Base-by-base conservation (phyloP, 2,888 invertebrate genomes). In the Lomographa bimaculata region DNA sequence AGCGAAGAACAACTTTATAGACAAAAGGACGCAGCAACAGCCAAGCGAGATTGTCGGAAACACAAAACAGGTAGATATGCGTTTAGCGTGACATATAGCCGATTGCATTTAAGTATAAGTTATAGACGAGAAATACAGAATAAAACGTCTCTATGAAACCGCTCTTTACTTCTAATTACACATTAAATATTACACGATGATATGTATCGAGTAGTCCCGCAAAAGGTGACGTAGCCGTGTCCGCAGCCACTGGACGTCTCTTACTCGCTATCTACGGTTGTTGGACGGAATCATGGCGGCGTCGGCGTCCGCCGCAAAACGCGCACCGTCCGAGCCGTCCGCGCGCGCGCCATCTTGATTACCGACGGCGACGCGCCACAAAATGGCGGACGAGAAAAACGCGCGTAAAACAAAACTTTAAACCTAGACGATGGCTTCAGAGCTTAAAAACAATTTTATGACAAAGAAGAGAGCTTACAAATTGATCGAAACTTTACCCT, bases 181-280 rank as follows among this genome's bases (percentile, higher is more conserved):
- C 72, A 83, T 86, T 91, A 91, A 69, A 87, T 89, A 90, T 91
- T 91, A 92, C 82, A 82, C 91, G 92, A 91, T 92, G 92, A 92
- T 92, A 92, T 92, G 92, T 92, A 91, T 90, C 90, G 90, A 91
- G 92, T 92, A 92, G 92, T 92, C 91, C 92, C 92, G 90, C 91
- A 89, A 77, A 80, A 84, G 78, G 86, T 84, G 84, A 83, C 84
- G 89, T 81, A 89, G 87, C 86, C 84, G 84, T 85, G 87, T 87
- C 85, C 86, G 79, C 83, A 86, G 86, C 86, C 85, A 86, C 82
- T 89, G 87, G 87, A 89, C 87, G 87, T 87, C 83, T 86, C 87
- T 89, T 89, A 89, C 87, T 81, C 86, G 87, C 89, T 89, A 89
- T 81, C 87, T 89, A 90, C 80, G 80, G 83, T 85, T 81, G 79